Percentiles rank a stretch among this genome's conserved stretches.
Conservation (phyloP, 2,888 invertebrate genomes). For the Alsophila aescularia region DNA sequence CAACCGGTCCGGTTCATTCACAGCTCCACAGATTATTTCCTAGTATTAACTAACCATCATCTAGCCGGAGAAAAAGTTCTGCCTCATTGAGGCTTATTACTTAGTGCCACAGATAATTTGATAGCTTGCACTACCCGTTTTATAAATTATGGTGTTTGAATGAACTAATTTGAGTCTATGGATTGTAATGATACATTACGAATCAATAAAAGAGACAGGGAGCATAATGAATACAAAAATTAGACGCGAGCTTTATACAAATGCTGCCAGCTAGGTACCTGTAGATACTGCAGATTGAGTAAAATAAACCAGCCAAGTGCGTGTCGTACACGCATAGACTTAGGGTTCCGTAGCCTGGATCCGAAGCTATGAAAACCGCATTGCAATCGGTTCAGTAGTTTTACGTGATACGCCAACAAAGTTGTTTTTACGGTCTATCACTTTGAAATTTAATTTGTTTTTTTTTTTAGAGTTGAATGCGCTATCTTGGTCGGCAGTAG, state of each 20-base stretch:
- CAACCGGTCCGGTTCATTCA: constrained; percentile 39
- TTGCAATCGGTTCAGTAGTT: too few relatives aligned
- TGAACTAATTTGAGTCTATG: constrained; percentile 12
- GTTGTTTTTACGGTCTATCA: too few relatives aligned
- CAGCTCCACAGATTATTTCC: constrained; percentile 16
- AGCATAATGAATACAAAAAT: neutral
- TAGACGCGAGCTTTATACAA: neutral
- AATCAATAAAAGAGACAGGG: constrained; percentile 24
- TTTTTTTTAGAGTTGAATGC: too few relatives aligned
- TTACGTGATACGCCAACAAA: too few relatives aligned
- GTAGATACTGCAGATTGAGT: too few relatives aligned
- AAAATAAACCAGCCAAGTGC: too few relatives aligned
- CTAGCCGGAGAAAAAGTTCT: constrained; percentile 32
- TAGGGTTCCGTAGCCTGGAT: too few relatives aligned
- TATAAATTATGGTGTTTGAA: neutral
- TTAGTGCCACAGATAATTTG: constrained; percentile 17
- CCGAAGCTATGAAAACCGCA: too few relatives aligned
- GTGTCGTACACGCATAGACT: too few relatives aligned
- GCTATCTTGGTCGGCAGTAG: too few relatives aligned
- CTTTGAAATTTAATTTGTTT: too few relatives aligned
- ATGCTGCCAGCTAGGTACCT: too few relatives aligned
- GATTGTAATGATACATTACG: constrained; percentile 31
- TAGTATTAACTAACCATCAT: constrained; percentile 21
- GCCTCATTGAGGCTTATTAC: constrained; percentile 38
- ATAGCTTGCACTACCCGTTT: constrained; percentile 3